Conservation (phyloP, 2,888 invertebrate species). For the Chrysolina haemoptera region DNA sequence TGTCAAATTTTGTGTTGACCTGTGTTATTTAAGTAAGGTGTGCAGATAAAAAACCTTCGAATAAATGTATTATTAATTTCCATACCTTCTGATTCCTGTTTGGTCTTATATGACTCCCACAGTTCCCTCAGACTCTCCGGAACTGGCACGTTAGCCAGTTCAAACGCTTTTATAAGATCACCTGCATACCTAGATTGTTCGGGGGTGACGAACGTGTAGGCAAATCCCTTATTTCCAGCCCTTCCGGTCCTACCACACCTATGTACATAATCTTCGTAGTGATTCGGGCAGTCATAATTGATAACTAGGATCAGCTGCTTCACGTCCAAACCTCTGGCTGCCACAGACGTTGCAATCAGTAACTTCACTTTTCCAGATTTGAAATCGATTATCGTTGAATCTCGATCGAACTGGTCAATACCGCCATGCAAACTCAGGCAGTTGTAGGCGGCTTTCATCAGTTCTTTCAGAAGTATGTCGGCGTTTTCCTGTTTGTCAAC, state of each 20-base stretch:
- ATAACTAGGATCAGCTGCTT: conserved; percentile 97
- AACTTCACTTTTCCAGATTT: conserved; percentile 90
- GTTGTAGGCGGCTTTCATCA: conserved; percentile 96
- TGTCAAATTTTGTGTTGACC: no score
- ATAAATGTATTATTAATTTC: background rate
- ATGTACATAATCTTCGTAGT: conserved; percentile 99
- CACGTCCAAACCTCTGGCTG: conserved; percentile 98
- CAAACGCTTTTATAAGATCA: conserved; percentile 93
- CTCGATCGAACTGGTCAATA: conserved; percentile 99
- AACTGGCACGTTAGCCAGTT: conserved; percentile 83
- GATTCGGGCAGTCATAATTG: conserved; percentile 99
- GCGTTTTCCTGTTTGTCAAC: conserved; percentile 99
- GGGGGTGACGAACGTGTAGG: conserved; percentile 96
- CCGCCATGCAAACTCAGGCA: conserved; percentile 99
- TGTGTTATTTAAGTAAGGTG: no score
- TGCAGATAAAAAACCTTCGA: no score
- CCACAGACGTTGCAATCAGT: conserved; percentile 97
- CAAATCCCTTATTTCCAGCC: conserved; percentile 96
- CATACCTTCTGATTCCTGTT: conserved; percentile 91
- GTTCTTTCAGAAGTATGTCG: conserved; percentile 91
- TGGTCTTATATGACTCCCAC: conserved; percentile 91
- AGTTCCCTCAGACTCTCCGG: conserved; percentile 85
- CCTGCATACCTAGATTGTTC: conserved; percentile 90
- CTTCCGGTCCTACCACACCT: conserved; percentile 93
- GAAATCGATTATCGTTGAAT: conserved; percentile 97